These are phyloP conservation scores for Zapus hudsonius DNA, from an alignment of 2,113 vertebrate genomes.

Conservation along the genomic window DNA sequence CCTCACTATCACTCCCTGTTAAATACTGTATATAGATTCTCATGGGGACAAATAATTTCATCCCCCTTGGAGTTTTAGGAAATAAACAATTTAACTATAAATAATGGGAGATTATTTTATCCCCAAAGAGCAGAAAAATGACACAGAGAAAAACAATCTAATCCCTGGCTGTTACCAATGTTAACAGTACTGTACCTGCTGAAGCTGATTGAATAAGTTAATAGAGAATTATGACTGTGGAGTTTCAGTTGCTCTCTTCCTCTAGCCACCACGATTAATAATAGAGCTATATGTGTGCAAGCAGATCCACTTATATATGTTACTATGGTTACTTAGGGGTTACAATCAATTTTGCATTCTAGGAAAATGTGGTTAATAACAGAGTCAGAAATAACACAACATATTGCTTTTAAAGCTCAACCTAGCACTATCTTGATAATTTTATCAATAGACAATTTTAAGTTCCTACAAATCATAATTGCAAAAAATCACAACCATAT, in stretches of 20 bases:
- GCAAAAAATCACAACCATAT: slow-evolving; percentile 10
- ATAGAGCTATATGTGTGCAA: background rate
- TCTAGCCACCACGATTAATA: background rate
- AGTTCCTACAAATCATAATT: slow-evolving; percentile 35
- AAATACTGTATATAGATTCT: background rate
- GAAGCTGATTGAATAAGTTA: slow-evolving; percentile 18
- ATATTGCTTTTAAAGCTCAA: slow-evolving; percentile 29
- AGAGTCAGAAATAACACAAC: slow-evolving; percentile 35
- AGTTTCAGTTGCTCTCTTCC: background rate
- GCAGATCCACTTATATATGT: background rate
- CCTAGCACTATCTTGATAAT: slow-evolving; percentile 37
- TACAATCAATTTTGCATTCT: background rate
- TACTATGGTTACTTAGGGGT: background rate
- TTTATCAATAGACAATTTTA: background rate
- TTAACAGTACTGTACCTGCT: slow-evolving; percentile 26
- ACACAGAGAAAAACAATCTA: slow-evolving; percentile 47
- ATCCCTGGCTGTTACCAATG: slow-evolving; percentile 31
- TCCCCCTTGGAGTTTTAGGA: background rate
- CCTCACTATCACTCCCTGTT: background rate
- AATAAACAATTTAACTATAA: slow-evolving; percentile 42
- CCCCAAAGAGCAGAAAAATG: slow-evolving; percentile 55
- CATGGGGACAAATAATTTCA: background rate
- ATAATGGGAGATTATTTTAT: slow-evolving; percentile 56
- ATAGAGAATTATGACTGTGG: background rate
- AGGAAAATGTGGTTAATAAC: slow-evolving; percentile 19